These are phyloP conservation scores for Nyctibius bracteatus DNA, from an alignment of 2,113 vertebrate species.

Conservation along the genomic window DNA sequence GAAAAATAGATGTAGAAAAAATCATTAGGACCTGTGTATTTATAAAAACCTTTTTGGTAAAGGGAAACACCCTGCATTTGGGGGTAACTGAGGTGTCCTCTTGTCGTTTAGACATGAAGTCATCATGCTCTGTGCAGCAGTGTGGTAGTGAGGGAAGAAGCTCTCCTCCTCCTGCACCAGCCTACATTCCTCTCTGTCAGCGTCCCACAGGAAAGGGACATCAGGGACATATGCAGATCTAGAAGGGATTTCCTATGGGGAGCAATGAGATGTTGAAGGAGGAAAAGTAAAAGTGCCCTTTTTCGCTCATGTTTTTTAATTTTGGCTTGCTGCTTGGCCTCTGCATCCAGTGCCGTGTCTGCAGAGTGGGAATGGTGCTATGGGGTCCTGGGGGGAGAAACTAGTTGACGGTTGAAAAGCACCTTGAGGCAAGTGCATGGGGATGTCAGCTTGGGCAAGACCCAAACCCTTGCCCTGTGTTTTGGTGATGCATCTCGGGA, in stretches of 20 bases:
- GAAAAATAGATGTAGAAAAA: not conserved
- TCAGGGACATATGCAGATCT: not conserved
- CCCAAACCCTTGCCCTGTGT: accelerated
- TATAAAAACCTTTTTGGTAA: not conserved
- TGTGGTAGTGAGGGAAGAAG: not conserved
- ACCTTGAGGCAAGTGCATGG: accelerated
- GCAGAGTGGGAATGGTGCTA: not conserved
- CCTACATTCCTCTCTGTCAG: not conserved
- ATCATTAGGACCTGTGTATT: not conserved
- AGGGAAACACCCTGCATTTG: not conserved
- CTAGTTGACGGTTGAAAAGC: not conserved
- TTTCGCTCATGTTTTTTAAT: not conserved
- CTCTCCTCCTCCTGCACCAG: not conserved
- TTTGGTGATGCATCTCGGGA: not conserved
- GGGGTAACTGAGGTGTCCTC: not conserved
- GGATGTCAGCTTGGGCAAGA: not conserved
- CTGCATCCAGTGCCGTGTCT: not conserved
- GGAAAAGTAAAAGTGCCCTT: not conserved
- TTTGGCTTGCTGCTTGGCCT: not conserved
- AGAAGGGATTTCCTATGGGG: not conserved
- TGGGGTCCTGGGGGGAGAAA: not conserved
- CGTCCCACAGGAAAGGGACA: not conserved
- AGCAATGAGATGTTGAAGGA: not conserved
- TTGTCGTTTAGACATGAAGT: not conserved
- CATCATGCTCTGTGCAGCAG: not conserved